phyloP scores from a whole-genome alignment of 2,113 vertebrate species.

The Maccullochella peelii region DNA sequence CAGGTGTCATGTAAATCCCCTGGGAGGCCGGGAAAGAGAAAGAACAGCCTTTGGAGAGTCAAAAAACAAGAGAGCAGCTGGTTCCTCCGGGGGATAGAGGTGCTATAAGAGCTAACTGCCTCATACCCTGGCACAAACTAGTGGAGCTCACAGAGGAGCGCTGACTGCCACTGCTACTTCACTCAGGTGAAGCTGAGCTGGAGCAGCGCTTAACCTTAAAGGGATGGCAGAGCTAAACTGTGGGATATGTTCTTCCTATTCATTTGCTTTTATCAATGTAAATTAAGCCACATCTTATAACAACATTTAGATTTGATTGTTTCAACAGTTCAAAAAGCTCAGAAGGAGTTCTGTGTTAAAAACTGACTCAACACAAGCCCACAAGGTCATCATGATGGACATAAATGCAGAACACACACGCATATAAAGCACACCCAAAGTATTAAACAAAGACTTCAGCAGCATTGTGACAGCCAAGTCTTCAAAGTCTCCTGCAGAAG shows the following conservation, averaged over 20 bases:
- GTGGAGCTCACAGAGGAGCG: conserved; percentile 3
- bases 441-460: conserved; percentile 3
- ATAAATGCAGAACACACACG: not conserved
- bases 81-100: conserved; percentile 54
- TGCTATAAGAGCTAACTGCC: conserved; percentile 31
- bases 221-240: not conserved
- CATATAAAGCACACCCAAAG: conserved; percentile 1
- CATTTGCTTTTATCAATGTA: not conserved
- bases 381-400: conserved; percentile 20
- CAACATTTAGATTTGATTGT: no score
- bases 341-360: not conserved
- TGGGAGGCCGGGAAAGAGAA: conserved; percentile 41
- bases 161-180: not conserved
- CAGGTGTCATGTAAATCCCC: conserved; percentile 66
- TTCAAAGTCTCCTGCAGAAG: conserved; percentile 40
- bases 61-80: conserved; percentile 71
- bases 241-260: not conserved
- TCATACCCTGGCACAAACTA: conserved; percentile 30
- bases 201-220: not conserved
- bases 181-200: conserved; percentile 6
- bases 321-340: not conserved
- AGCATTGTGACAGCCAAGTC: not conserved
- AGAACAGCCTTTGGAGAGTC: conserved; percentile 67
- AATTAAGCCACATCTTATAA: no score
- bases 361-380: not conserved